Conservation (phyloP, 2,113 vertebrate species). For the Sphaerodactylus townsendi region DNA sequence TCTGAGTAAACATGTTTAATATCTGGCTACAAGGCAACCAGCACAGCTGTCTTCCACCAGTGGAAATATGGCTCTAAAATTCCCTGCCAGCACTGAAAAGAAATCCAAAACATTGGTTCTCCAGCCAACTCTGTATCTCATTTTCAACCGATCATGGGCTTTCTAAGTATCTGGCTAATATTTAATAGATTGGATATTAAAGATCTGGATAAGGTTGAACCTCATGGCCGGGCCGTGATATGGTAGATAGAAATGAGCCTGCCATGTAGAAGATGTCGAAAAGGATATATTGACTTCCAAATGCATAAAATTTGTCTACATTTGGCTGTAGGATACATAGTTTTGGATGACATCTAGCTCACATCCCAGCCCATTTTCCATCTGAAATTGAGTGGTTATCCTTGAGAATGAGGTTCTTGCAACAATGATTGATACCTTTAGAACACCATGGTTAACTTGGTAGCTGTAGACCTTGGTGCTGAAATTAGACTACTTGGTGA, state of each 20-base stretch:
- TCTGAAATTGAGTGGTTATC: neutral
- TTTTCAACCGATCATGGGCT: neutral
- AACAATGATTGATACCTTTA: neutral
- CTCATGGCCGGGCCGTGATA: too few relatives aligned
- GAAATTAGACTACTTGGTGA: neutral
- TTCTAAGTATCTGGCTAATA: neutral
- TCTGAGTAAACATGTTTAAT: neutral
- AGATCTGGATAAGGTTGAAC: neutral
- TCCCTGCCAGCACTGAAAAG: neutral
- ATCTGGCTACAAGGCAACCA: neutral
- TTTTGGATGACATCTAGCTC: neutral
- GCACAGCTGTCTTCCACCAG: neutral
- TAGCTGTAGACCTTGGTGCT: neutral
- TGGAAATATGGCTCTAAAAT: neutral
- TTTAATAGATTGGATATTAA: neutral
- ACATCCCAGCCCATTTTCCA: neutral
- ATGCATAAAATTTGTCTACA: neutral
- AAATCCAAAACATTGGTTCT: neutral
- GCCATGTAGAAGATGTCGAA: neutral
- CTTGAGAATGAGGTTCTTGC: neutral
- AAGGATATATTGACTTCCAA: neutral
- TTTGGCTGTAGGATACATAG: neutral
- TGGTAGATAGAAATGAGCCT: neutral
- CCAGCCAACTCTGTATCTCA: neutral
- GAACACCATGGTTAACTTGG: neutral